Evolutionary conservation across 2,113 vertebrate genomes (phyloP), one percentile per base, ranked within the genome.

Genomic region (Percopsis transmontana): DNA sequence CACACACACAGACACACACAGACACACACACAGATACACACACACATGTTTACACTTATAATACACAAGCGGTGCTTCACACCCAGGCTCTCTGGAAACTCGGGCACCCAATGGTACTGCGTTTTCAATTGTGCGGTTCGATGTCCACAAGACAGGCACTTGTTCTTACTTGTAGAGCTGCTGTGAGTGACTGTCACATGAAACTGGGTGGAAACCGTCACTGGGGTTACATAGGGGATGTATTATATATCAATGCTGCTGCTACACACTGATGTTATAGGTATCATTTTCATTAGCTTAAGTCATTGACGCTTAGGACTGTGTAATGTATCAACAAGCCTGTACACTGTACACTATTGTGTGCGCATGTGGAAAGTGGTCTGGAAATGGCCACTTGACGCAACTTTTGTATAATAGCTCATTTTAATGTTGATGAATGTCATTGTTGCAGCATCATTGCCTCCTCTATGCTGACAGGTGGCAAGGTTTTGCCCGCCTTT

Each of bases 351-450:
- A 55, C 58, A 76, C 66, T 62, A 9, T 58, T 1, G 16, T 62
- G 54, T 85, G 69, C 71, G 72, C 38, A 67, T 81, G 65, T 62
- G 57, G 48, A 71, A 67, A 63, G 53, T 38, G 39, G 20, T 48
- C 47, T 53, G 59, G 59, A 77, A 60, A 72, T 72, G 56, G 61
- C 70, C 66, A 45, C 60, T 72, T 78, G 48, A 58, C 72, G 56
- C 76, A 33, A 76, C 62, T 71, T 83, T 85, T 90, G 85, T 89
- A 84, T 72, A 41, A 76, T 81, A 86, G 76, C 63, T 58, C 57
- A 81, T 76, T 59, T 79, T 82, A 85, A 82, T 50, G 56, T 82
- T 20, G 64, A 79, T 84, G 86, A 89, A 87, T 87, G 83, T 86
- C 66, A 70, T 76, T 77, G 24, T 65, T 72, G 48, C 66, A 61